phyloP scores from a whole-genome alignment of 1,140 invertebrate species.

The Tetramorium simillimum region DNA sequence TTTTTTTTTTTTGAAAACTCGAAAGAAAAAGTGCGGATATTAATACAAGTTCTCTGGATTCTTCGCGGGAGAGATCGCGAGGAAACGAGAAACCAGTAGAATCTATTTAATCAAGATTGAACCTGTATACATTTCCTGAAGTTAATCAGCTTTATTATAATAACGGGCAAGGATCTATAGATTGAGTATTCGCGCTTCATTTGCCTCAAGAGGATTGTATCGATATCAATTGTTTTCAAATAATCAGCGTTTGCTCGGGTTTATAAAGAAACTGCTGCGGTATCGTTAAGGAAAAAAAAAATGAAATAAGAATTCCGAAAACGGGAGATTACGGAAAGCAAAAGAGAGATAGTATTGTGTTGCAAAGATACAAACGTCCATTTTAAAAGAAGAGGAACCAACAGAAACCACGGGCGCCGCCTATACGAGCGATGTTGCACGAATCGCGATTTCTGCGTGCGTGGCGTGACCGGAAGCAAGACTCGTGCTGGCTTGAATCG shows the following conservation, averaged over 20 bases:
- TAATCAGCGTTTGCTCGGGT: background rate
- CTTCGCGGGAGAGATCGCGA: background rate
- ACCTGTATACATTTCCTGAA: background rate
- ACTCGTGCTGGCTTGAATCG: constrained; percentile 9
- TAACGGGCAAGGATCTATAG: background rate
- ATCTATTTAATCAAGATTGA: background rate
- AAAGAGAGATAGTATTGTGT: background rate
- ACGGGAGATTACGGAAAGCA: background rate
- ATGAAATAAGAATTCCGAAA: background rate
- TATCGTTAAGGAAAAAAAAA: background rate
- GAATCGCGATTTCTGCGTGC: constrained; percentile 46
- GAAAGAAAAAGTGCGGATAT: constrained; percentile 7
- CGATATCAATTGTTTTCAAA: background rate
- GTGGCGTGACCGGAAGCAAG: constrained; percentile 54
- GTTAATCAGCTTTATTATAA: background rate
- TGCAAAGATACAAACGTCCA: background rate
- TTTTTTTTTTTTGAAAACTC: background rate
- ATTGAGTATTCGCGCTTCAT: background rate
- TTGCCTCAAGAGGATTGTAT: background rate
- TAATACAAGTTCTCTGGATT: background rate
- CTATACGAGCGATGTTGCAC: constrained; percentile 35
- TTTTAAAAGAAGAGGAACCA: constrained; percentile 47
- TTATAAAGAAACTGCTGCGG: background rate
- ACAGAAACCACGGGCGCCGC: constrained; percentile 36
- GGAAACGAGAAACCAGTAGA: background rate